Evolutionary conservation across 30 jellyfish, hydroid and myxozoan species (phyloP).

Genomic region (Aurelia aurita): DNA sequence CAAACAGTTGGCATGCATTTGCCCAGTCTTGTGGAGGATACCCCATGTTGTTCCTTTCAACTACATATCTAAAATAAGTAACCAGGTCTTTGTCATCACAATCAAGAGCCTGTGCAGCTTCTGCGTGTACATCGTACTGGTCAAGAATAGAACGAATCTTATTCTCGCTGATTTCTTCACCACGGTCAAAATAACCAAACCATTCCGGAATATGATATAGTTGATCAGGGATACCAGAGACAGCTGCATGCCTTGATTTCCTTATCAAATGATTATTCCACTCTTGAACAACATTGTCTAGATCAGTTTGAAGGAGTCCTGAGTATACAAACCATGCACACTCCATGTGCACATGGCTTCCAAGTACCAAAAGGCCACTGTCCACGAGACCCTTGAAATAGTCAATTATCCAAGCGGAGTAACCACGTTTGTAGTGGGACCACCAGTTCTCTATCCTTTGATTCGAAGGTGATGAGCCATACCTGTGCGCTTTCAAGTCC

Average conservation of each 20-base stretch:
- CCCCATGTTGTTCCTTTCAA: constrained; percentile 21
- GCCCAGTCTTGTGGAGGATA: constrained; percentile 69
- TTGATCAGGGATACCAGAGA: constrained; percentile 20
- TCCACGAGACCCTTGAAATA: constrained; percentile 5
- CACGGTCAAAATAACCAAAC: background rate
- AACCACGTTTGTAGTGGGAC: constrained; percentile 22
- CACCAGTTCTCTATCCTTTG: constrained; percentile 49
- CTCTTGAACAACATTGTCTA: background rate
- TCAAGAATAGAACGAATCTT: background rate
- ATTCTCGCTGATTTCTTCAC: background rate
- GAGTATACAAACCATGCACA: constrained; percentile 14
- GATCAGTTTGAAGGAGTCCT: background rate
- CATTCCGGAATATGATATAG: background rate
- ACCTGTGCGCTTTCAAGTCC: constrained; percentile 17
- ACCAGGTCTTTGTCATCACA: constrained; percentile 5
- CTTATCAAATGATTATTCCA: background rate
- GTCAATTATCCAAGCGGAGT: constrained; percentile 24
- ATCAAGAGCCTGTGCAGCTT: background rate
- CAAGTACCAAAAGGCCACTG: background rate
- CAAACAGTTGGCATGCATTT: too few relatives aligned
- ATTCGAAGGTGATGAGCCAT: constrained; percentile 39
- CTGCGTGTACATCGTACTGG: background rate
- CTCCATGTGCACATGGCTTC: constrained; percentile 7
- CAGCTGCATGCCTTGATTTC: constrained; percentile 1
- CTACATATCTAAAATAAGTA: constrained; percentile 47